Conservation (phyloP, 2,113 vertebrate species). For the Varanus salvator region DNA sequence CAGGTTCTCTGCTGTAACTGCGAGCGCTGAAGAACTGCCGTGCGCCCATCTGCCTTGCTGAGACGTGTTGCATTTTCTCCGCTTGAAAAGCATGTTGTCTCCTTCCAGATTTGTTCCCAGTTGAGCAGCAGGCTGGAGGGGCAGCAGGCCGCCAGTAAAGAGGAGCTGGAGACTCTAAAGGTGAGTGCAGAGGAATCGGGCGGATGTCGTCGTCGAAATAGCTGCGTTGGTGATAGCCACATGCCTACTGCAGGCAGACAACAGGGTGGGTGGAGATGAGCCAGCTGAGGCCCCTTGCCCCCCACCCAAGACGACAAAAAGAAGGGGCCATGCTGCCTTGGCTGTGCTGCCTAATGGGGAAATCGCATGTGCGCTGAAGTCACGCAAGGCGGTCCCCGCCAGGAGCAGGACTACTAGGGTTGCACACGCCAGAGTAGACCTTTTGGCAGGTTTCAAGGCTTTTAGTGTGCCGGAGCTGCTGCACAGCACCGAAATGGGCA, state of each 20-base stretch:
- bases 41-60: not conserved
- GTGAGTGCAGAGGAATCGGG: conserved; percentile 60
- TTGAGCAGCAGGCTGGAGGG: conserved; percentile 95
- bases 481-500: no score
- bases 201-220: not conserved
- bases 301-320: no score
- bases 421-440: no score
- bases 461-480: no score
- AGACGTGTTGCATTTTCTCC: not conserved
- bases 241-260: accelerated
- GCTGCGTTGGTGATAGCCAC: not conserved
- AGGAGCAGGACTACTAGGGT: no score
- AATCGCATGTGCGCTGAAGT: no score
- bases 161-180: conserved; percentile 95
- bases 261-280: no score
- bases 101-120: conserved; percentile 94
- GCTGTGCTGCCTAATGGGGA: no score
- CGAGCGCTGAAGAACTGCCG: conserved; percentile 2
- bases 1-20: not conserved
- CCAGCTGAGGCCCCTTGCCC: no score
- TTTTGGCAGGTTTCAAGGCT: no score
- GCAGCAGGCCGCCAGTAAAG: conserved; percentile 93
- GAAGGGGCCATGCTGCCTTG: no score
- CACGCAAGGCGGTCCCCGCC: no score
- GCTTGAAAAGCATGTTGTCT: conserved; percentile 54